Base-by-base conservation (phyloP, 1,140 invertebrate genomes). In the Drosophila trapezifrons region DNA sequence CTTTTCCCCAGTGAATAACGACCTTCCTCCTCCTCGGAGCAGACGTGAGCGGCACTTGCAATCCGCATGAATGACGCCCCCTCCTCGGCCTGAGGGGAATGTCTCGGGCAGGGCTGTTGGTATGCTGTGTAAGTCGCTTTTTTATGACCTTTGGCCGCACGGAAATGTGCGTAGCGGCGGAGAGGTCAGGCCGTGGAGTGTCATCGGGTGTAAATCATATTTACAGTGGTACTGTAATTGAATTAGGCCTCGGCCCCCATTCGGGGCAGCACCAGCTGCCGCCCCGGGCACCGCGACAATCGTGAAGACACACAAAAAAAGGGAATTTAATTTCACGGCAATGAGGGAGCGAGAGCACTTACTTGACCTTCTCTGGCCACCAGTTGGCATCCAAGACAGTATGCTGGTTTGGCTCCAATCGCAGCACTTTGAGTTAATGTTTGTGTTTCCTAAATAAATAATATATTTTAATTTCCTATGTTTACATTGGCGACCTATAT, bases 141-240 rank as follows among this genome's bases (percentile, higher is more conserved):
- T 84, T 83, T 80, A 84, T 77, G 80, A 76, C 62, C 80, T 79
- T 54, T 84, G 78, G 76, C 62, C 57, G n/a, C 73, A 51, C 81
- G 62, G 59, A 83, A 70, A 82, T 76, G 80, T 83, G 80, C 80
- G 80, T 84, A 76, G 29, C 51, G 51, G 9, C 67, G 25, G 22
- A 13, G 25, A 51, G 57, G 37, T 35, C 62, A 29, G 25, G 49
- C 57, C 18, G 51, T 65, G 37, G 64, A 72, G 62, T 63, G 76
- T 71, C 76, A 76, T 59, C 43, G 71, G 65, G 71, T 76, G 76
- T 84, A 83, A 83, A 84, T 83, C 80, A 84, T 84, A 84, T 84
- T 84, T 84, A 80, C 80, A 84, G 80, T 84, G 80, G 76, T 80
- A 77, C 80, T 76, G 78, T 84, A 84, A 84, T 84, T 84, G 66